A percentile compares a stretch with the other conserved stretches of the same genome.
phyloP scores from a whole-genome alignment of 2,888 invertebrate genomes.

The Tridacna crocea region DNA sequence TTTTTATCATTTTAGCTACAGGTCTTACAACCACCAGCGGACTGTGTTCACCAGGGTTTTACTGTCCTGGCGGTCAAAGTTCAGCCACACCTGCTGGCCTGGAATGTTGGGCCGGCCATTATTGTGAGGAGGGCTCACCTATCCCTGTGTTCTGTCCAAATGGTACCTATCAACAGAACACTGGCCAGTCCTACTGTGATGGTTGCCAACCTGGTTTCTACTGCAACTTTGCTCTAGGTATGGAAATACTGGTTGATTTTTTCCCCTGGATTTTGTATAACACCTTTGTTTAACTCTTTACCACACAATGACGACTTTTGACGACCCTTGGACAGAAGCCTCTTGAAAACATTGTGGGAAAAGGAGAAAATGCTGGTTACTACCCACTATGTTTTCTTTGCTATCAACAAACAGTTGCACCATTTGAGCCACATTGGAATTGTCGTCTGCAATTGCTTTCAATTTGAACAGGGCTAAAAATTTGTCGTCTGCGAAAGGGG shows the following conservation, averaged over 20 bases:
- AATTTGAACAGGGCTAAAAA: too few species aligned
- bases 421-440: too few species aligned
- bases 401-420: too few species aligned
- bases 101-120: slow-evolving; percentile 79
- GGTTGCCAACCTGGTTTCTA: slow-evolving; percentile 80
- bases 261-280: too few species aligned
- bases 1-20: slow-evolving; percentile 65
- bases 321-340: too few species aligned
- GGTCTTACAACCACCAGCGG: slow-evolving; percentile 77
- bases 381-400: too few species aligned
- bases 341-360: too few species aligned
- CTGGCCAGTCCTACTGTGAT: slow-evolving; percentile 72
- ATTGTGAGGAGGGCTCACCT: slow-evolving; percentile 74
- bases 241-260: neutral
- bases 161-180: slow-evolving; percentile 79
- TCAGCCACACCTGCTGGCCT: slow-evolving; percentile 74
- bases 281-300: too few species aligned
- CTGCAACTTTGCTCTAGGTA: slow-evolving; percentile 68
- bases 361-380: too few species aligned
- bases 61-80: slow-evolving; percentile 81
- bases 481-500: too few species aligned
- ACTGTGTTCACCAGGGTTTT: slow-evolving; percentile 78
- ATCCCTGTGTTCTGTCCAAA: slow-evolving; percentile 77
- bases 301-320: too few species aligned
- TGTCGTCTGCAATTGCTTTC: too few species aligned